Evolutionary conservation across 2,888 invertebrate species (phyloP), one percentile per base, ranked within the genome.

Genomic region (Cetonia aurata): DNA sequence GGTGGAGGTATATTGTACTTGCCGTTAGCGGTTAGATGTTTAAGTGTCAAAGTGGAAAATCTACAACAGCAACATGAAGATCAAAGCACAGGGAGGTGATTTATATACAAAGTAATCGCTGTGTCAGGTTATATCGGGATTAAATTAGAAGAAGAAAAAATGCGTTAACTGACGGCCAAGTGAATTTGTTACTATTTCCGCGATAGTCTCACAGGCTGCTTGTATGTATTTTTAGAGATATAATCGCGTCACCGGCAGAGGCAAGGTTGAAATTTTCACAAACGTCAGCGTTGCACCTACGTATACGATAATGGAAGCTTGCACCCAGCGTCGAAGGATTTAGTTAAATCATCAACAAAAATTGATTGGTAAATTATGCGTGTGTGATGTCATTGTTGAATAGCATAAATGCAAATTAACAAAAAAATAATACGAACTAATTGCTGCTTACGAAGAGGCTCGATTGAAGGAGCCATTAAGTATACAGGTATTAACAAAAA

Each of bases 211-310:
- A 31, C n/a, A 46, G 60, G 17, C 60, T 46, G 46, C 60, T 46
- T 48, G 60, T 48, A 9, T 48, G 31, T 60, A 60, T 60, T 60
- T 60, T 60, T 60, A 60, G 60, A 46, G 60, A 60, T n/a, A 60
- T 13, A 9, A 48, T 60, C n/a, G 46, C 60, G 60, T 60, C 60
- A 60, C 33, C 31, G 25, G 60, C 41, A 48, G 31, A 60, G n/a
- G 60, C 60, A 60, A 60, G 60, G 60, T 60, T 60, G 60, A 31
- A 46, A 48, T 33, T 46, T 31, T 31, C 60, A 44, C 31, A 41
- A 52, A 52, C 42, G 41, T 42, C 41, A 37, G 37, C 31, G 25
- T 37, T 66, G 37, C 48, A 48, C 19, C 41, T 59, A 44, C 44
- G 13, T 17, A 59, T 13, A 44, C 15, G 42, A 59, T 59, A 17